Percentiles rank a stretch among this genome's conserved stretches.
Conservation (phyloP, 2,888 invertebrate species). For the Eupithecia inturbata region DNA sequence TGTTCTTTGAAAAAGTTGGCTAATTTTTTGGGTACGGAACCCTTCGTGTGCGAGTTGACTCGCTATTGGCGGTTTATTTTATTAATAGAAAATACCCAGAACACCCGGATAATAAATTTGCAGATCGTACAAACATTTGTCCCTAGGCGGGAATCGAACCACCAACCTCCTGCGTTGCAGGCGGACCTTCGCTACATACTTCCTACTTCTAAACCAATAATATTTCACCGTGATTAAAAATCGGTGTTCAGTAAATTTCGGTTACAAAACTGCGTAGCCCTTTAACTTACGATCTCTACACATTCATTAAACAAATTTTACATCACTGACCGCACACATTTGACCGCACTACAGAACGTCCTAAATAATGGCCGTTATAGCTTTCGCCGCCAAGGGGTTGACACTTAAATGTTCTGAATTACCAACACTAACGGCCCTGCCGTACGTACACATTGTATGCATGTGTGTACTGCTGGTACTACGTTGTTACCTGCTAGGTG, state of each 20-base stretch:
- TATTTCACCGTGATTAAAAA: background rate
- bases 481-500: background rate
- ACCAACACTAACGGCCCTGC: constrained; percentile 41
- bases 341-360: constrained; percentile 42
- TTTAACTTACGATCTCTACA: background rate
- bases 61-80: too few relatives aligned
- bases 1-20: too few relatives aligned
- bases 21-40: too few relatives aligned
- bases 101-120: too few relatives aligned
- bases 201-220: too few relatives aligned
- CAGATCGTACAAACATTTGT: too few relatives aligned
- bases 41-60: too few relatives aligned
- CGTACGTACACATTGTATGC: background rate
- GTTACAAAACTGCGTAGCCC: background rate
- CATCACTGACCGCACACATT: constrained; percentile 44
- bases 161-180: too few relatives aligned
- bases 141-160: too few relatives aligned
- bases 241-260: background rate
- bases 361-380: constrained; percentile 45
- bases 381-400: constrained; percentile 39
- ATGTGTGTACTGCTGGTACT: background rate
- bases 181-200: too few relatives aligned
- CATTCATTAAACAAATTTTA: constrained; percentile 40
- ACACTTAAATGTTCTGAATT: constrained; percentile 41
- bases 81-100: too few relatives aligned